Evolutionary conservation across 2,113 vertebrate species (phyloP), one percentile per base, ranked within the genome.

Genomic region (Cyrtonyx montezumae): DNA sequence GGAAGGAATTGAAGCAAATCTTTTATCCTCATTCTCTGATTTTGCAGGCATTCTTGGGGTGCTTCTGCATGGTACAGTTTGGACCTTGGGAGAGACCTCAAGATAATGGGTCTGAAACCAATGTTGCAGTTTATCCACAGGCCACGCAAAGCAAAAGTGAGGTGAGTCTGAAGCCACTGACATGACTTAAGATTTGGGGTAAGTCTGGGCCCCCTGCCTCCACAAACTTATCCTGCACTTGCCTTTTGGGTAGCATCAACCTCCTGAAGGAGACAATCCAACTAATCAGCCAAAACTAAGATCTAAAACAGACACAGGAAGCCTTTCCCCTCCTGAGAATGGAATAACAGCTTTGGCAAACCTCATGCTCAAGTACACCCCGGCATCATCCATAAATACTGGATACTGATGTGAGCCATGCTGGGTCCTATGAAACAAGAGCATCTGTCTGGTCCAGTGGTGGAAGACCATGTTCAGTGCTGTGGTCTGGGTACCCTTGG

Each of bases 351-450:
- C 37, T 79, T 88, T 53, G 36, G 61, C 40, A 84, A 74, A 30
- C 8, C 26, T 61, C 28, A 42, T 2, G 0, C 42, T 34, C 65
- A 43, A 3, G 0, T 19, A 37, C 22, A 48, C 4, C 32, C 42
- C 80, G 14, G 61, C 3, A 42, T 28, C 45, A 20, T 17, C 28
- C 61, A 2, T 48, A 66, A 30, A 25, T 8, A 19, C 2, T 13
- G n/a, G 32, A 37, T 2, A 9, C 9, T 28, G 49, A 19, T 0
- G 0, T 8, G 18, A 63, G 78, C 51, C 6, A 0, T 8, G 42
- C 3, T 3, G 34, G 30, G 15, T 70, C 15, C 36, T 17, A 0
- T 12, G n/a, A 69, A 62, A 80, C 0, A 0, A 70, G 79, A 32
- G 3, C 42, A 59, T 43, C 34, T 53, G 62, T 13, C 71, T 55